Evolutionary conservation across 2,113 vertebrate genomes (phyloP).

Genomic region (Oxyura jamaicensis): DNA sequence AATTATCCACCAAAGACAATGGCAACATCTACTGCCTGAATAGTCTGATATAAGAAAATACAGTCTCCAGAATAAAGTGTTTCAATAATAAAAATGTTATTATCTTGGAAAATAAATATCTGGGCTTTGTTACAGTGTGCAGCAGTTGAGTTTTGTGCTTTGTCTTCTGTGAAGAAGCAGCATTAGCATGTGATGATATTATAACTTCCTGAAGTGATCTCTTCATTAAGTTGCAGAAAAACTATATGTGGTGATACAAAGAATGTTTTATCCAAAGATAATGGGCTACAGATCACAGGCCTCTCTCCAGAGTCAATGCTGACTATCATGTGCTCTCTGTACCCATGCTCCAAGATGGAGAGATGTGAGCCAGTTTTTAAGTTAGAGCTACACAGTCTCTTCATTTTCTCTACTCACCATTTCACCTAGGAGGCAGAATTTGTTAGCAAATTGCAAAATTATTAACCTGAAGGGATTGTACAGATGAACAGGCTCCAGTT

Average conservation of each 20-base stretch:
- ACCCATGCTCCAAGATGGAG: background rate
- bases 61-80: background rate
- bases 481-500: background rate
- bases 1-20: background rate
- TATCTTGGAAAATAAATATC: background rate
- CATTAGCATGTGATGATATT: slow-evolving; percentile 24
- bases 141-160: slow-evolving; percentile 10
- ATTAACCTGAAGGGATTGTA: background rate
- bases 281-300: background rate
- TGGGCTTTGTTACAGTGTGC: background rate
- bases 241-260: background rate
- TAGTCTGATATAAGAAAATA: background rate
- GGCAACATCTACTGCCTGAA: background rate
- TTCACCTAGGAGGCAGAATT: background rate
- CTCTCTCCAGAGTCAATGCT: background rate
- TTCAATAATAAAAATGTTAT: background rate
- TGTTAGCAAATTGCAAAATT: background rate
- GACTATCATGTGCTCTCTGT: slow-evolving; percentile 55
- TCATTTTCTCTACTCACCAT: background rate
- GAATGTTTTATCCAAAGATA: slow-evolving; percentile 1
- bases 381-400: background rate
- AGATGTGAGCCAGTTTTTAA: background rate
- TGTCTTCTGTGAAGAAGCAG: slow-evolving; percentile 16
- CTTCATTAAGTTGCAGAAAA: slow-evolving; percentile 20
- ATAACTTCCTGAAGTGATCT: slow-evolving; percentile 38